phyloP scores from a whole-genome alignment of 2,113 vertebrate genomes.

The Amblyopsis rosae region DNA sequence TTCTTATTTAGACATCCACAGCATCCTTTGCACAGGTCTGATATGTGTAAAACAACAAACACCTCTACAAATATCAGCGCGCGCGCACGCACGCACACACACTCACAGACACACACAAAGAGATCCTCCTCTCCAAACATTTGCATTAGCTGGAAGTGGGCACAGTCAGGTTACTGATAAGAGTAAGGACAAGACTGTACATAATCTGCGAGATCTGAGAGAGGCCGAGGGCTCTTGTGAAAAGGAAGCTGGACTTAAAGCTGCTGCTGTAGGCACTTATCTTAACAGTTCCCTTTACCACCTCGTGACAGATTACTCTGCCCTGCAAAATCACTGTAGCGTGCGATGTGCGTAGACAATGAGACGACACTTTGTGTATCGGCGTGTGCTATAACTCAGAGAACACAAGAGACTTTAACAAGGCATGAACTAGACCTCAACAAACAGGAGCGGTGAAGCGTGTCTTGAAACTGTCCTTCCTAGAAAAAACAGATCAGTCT shows the following conservation, averaged over 20 bases:
- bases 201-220: conserved; percentile 60
- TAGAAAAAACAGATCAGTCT: conserved; percentile 41
- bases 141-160: conserved; percentile 56
- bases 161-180: conserved; percentile 70
- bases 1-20: conserved; percentile 31
- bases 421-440: conserved; percentile 59
- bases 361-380: conserved; percentile 70
- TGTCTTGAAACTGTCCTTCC: conserved; percentile 53
- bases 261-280: conserved; percentile 63
- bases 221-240: conserved; percentile 56
- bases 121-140: conserved; percentile 43
- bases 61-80: conserved; percentile 27
- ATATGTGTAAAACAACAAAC: conserved; percentile 29
- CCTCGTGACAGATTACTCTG: conserved; percentile 69
- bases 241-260: conserved; percentile 67
- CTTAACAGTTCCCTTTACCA: conserved; percentile 75
- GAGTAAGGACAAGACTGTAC: conserved; percentile 55
- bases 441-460: conserved; percentile 60
- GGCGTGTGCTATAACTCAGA: conserved; percentile 52
- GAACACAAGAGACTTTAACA: conserved; percentile 67
- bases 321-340: conserved; percentile 55
- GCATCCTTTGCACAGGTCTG: conserved; percentile 29
- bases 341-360: conserved; percentile 70
- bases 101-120: not conserved
- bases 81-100: conserved; percentile 12